Evolutionary conservation across 30 jellyfish, hydroid and myxozoan genomes (phyloP), one percentile per base, ranked within the genome.

Genomic region (Pseudorhiza aurosa): DNA sequence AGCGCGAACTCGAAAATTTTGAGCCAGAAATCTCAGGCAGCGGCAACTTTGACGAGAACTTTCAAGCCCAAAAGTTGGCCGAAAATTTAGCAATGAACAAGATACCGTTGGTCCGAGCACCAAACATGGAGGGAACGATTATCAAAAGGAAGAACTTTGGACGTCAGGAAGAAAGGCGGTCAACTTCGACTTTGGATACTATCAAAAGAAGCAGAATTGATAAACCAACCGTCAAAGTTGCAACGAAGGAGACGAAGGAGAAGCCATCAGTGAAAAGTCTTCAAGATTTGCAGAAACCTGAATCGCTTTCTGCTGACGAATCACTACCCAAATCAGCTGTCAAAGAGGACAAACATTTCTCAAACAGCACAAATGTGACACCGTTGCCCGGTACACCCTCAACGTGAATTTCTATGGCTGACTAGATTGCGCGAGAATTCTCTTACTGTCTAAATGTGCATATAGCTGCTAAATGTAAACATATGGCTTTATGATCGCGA

Each of bases 1-100:
- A 77, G 57, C 91, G 72, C n/a, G 96, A 86, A 39, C 76, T 32
- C 33, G 96, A 83, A 49, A 69, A 56, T 30, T 65, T 70, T n/a
- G 95, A 83, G 60, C 69, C 82, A 7, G 90, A 71, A n/a, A 39
- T 51, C 19, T 85, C 96, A 2, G 98, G 98, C 1, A 91, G 98
- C 56, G 98, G 98, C 12, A 53, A 53, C 24, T 42, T 90, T 49
- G 97, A 92, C 8, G 98, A 92, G 40, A 60, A 51, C 14, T 67
- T 50, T 33, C 96, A 83, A 39, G 98, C 96, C 0, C 98, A 92
- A 37, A 79, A 58, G 65, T 58, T 92, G 30, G 98, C 98, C 1
- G 98, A 92, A 58, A 85, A 78, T 59, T 88, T 92, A 5, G 98
- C 98, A 2, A 14, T 81, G 21, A 85, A 85, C 37, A 92, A 83